These are phyloP conservation scores for Hydropsyche betteni DNA, from an alignment of 2,888 invertebrate species.

Conservation along the genomic window DNA sequence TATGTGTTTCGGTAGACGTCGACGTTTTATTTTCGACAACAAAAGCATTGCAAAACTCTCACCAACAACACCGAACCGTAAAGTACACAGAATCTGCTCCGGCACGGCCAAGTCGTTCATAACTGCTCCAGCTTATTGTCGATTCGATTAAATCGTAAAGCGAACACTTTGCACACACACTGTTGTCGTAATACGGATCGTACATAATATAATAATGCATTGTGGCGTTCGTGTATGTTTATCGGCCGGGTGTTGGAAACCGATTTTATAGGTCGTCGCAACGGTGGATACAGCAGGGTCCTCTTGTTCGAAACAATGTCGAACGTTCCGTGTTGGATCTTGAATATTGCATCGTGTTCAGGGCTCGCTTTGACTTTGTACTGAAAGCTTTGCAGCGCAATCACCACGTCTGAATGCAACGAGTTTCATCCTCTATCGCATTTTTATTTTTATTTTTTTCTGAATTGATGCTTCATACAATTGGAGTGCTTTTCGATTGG, in stretches of 20 bases:
- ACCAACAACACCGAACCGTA: background rate
- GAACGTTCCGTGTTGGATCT: constrained; percentile 19
- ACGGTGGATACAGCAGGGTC: too few relatives aligned
- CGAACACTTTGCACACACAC: constrained; percentile 5
- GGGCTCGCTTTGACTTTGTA: constrained; percentile 22
- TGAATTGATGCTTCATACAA: too few relatives aligned
- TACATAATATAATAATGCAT: background rate
- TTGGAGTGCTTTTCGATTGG: too few relatives aligned
- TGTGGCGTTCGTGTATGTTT: background rate
- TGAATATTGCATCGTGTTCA: constrained; percentile 15
- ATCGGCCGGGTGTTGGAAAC: background rate
- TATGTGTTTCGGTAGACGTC: too few relatives aligned
- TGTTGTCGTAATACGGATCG: background rate
- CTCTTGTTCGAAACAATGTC: constrained; percentile 27
- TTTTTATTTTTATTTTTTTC: too few relatives aligned
- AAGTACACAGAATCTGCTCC: background rate
- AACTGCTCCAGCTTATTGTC: constrained; percentile 20
- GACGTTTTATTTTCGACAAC: too few relatives aligned
- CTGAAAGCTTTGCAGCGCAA: background rate
- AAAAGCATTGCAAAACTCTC: too few relatives aligned
- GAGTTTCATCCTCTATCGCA: too few relatives aligned
- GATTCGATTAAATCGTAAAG: constrained; percentile 26
- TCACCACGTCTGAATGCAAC: background rate
- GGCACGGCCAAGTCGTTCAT: constrained; percentile 5
- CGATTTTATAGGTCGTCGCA: constrained; percentile 20